Percentiles rank a stretch among this genome's conserved stretches.
Evolutionary conservation across 2,797 vertebrate species (phyloP).

Genomic region (Sphaeramia orbicularis): DNA sequence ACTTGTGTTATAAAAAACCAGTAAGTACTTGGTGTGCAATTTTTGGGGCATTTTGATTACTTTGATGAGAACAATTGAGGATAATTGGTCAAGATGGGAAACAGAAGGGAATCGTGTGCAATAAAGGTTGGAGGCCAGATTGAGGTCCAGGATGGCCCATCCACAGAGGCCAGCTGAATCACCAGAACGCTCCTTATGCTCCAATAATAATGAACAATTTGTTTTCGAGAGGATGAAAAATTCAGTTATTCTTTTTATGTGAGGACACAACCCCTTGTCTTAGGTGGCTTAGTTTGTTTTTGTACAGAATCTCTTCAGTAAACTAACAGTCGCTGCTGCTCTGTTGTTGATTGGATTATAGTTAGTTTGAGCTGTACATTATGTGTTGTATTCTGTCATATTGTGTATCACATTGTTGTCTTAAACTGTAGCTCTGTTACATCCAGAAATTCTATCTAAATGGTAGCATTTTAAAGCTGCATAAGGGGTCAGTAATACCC

Average conservation of each 20-base stretch:
- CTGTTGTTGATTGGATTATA: too few relatives aligned
- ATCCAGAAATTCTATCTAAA: constrained; percentile 29
- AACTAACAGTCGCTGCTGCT: too few relatives aligned
- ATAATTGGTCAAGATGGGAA: not conserved
- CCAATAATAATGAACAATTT: constrained; percentile 30
- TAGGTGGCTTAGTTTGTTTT: constrained; percentile 18
- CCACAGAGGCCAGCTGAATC: constrained; percentile 47
- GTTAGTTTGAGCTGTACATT: not conserved
- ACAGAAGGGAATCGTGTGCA: constrained; percentile 24
- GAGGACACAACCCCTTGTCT: constrained; percentile 14
- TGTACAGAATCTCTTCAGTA: not conserved
- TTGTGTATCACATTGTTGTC: constrained; percentile 24
- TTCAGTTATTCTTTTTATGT: constrained; percentile 8
- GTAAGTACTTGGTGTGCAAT: not conserved
- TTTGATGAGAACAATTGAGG: constrained; percentile 8
- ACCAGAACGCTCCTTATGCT: constrained; percentile 38
- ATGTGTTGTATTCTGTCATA: constrained; percentile 20
- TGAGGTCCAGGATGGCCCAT: constrained; percentile 32
- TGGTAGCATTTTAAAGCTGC: constrained; percentile 36
- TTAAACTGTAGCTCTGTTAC: constrained; percentile 9
- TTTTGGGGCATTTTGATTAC: not conserved
- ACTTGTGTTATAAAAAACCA: not conserved
- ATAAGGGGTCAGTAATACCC: constrained; percentile 41
- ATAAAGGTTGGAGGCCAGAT: constrained; percentile 40
- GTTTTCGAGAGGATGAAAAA: constrained; percentile 6